Evolutionary conservation across 2,113 vertebrate genomes (phyloP), one percentile per base, ranked within the genome.

Genomic region (Leucopsar rothschildi): DNA sequence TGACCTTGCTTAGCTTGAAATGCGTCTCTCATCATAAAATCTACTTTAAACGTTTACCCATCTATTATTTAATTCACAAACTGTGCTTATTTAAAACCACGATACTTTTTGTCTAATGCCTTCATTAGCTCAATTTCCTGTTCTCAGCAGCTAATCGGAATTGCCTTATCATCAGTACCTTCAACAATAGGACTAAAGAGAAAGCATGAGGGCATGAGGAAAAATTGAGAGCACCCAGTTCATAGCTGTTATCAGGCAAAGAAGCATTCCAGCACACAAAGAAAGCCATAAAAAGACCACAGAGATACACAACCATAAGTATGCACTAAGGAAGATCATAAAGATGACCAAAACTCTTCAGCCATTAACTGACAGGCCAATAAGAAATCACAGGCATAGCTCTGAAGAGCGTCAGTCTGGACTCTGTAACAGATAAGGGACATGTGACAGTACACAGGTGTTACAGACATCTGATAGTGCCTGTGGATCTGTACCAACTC

Each of bases 401-500:
- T 71, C 40, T 56, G 61, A 59, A 68, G 9, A 79, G 20, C 1
- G 0, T n/a, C 22, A 80, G 42, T 39, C 71, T 73, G 60, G 76
- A 47, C 57, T 68, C 37, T 11, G 4, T 45, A 60, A 85, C 15
- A 76, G 61, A 17, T 65, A 77, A 68, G 9, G 10, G 2, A 9
- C 8, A 82, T 82, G 20, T 28, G 40, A 55, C 33, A 56, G 39
- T 23, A n/a, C 19, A 14, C 0, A 0, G 31, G 11, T 15, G 7
- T 35, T 27, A 82, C 0, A 4, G 37, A 4, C 18, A 83, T 7
- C 35, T 40, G 37, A 65, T 12, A 25, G 15, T 0, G 0, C 19
- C 63, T 82, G 22, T 35, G 39, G 28, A 50, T 45, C 78, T 66
- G 39, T 2, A n/a, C 7, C 63, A 77, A 55, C 11, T 42, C 19